Conservation (phyloP, 2,797 vertebrate genomes). For the Labroides dimidiatus region DNA sequence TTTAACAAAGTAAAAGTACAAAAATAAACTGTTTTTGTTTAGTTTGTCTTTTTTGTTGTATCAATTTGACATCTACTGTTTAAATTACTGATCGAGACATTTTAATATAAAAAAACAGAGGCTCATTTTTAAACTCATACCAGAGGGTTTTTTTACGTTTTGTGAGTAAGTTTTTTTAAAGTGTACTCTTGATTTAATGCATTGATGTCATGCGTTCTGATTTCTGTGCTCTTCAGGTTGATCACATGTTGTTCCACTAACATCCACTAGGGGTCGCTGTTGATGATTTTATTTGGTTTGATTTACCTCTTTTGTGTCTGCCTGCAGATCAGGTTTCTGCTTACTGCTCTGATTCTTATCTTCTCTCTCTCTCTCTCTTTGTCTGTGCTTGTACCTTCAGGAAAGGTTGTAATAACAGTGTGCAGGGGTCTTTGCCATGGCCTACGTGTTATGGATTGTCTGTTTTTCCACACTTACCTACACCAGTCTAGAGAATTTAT, state of each 20-base stretch:
- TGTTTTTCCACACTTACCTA: not conserved
- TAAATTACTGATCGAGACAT: too few species aligned
- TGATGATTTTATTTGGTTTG: conserved; percentile 5
- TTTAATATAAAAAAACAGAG: too few species aligned
- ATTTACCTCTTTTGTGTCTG: not conserved
- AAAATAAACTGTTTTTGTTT: too few species aligned
- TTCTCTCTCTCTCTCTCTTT: conserved; percentile 13
- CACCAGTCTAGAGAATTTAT: not conserved
- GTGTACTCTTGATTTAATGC: not conserved
- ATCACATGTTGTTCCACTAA: conserved; percentile 15
- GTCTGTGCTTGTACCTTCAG: conserved; percentile 12
- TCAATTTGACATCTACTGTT: too few species aligned
- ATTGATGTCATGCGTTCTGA: not conserved
- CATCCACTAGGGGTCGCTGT: conserved; percentile 46
- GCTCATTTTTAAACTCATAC: too few species aligned
- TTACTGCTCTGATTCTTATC: conserved; percentile 42
- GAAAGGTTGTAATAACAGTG: conserved; percentile 17
- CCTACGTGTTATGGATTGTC: not conserved
- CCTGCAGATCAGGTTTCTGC: conserved; percentile 37
- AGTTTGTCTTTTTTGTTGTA: too few species aligned
- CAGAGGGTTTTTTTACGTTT: not conserved
- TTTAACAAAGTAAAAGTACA: too few species aligned
- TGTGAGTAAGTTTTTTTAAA: not conserved
- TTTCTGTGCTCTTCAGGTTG: not conserved
- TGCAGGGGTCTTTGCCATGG: not conserved